Base-by-base conservation (phyloP, 2,113 vertebrate genomes). In the Aegotheles bennettii region DNA sequence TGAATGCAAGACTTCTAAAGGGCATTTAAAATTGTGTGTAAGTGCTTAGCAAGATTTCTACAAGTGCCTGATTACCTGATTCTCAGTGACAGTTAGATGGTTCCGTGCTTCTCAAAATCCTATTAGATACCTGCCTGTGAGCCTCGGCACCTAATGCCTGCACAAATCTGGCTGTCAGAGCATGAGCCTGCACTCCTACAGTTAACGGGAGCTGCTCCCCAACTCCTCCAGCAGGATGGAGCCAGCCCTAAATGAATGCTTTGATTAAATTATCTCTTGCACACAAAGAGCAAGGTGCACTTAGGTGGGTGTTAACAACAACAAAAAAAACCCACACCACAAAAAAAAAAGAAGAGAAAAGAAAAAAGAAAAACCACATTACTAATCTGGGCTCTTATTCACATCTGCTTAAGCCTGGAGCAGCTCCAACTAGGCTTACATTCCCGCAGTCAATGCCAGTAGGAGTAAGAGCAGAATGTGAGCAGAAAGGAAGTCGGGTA, bases 61-160 rank as follows among this genome's bases (percentile, higher is more conserved):
- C 38, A 10, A 33, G 57, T 3, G 38, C 57, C 28, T 17, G 7
- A 28, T 21, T 13, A 54, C 35, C 63, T 4, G 16, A 28, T 6
- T 33, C 48, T 47, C 40, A 9, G 2, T 0, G 26, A 11, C 0
- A 1, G 48, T 51, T n/a, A n/a, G 53, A 28, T 8, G 33, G 36
- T 43, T 42, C 61, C 0, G 0, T 8, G 45, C 69, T 78, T n/a
- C 65, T 28, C 33, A 14, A 53, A 71, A 25, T 29, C 75, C 63
- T 26, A 5, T 31, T 9, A 21, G 60, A n/a, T 26, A 35, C 82
- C 43, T 42, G 24, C 1, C 51, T 16, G 33, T 35, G 24, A 16
- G 40, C 5, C 11, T 3, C 6, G 82, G 33, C 56, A 16, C 16
- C 54, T 35, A 18, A 36, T 6, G 28, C n/a, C 86, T 9, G 15